Conservation (phyloP, 1,140 invertebrate genomes). For the Contarinia nasturtii region DNA sequence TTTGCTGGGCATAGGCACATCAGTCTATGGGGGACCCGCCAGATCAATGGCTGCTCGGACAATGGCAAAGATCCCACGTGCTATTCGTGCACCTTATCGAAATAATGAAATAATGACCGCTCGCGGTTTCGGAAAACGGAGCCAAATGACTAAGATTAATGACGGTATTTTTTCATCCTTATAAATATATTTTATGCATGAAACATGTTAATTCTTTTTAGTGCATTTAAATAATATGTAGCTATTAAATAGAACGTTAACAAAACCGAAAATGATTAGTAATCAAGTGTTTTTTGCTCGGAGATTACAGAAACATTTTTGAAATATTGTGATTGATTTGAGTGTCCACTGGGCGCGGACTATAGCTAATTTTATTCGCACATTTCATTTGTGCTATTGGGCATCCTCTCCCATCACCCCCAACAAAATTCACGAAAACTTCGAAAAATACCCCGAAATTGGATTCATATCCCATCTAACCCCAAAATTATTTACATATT, state of each 20-base stretch:
- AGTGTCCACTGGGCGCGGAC: too few species aligned
- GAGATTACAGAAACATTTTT: too few species aligned
- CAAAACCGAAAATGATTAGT: too few species aligned
- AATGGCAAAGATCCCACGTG: not conserved
- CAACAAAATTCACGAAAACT: too few species aligned
- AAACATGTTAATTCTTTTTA: not conserved
- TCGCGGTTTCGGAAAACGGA: slow-evolving; percentile 2
- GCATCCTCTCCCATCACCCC: too few species aligned
- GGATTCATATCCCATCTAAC: too few species aligned
- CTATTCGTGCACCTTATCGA: slow-evolving; percentile 2
- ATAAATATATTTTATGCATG: not conserved
- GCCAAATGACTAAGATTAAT: not conserved
- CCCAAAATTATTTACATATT: too few species aligned
- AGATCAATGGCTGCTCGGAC: not conserved
- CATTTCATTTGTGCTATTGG: too few species aligned
- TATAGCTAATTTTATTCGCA: too few species aligned
- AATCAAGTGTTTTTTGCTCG: not conserved
- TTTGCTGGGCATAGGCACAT: not conserved
- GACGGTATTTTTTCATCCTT: not conserved
- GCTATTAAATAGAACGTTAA: not conserved
- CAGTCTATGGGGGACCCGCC: not conserved
- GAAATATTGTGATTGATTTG: too few species aligned
- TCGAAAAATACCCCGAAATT: too few species aligned
- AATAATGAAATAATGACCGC: slow-evolving; percentile 4
- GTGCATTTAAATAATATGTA: not conserved